Percentiles rank a stretch among this genome's conserved stretches.
phyloP scores from a whole-genome alignment of 2,797 vertebrate genomes.

The Xerus rutilus region DNA sequence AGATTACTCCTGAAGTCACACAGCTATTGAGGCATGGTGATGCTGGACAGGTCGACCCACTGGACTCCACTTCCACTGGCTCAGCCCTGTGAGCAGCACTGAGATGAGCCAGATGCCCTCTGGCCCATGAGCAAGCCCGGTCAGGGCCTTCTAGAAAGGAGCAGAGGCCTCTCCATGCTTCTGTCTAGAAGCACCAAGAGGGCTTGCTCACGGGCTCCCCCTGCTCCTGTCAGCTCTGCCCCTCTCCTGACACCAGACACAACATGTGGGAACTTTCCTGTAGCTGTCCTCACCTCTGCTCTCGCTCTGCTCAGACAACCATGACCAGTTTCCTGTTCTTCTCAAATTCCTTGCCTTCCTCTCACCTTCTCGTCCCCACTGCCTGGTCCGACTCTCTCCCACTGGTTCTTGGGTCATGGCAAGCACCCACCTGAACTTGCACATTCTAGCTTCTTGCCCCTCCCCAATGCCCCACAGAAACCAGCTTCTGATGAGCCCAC shows the following conservation, averaged over 20 bases:
- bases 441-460: background rate
- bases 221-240: background rate
- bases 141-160: background rate
- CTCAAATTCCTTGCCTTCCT: slow-evolving; percentile 16
- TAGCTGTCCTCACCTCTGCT: background rate
- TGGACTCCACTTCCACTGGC: background rate
- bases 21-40: background rate
- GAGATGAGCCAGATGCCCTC: background rate
- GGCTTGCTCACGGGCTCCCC: background rate
- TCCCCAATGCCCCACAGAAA: background rate
- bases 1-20: slow-evolving; percentile 10
- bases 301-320: slow-evolving; percentile 38
- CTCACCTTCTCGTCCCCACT: background rate
- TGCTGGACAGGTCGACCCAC: background rate
- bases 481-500: background rate
- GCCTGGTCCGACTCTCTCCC: background rate
- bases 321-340: background rate
- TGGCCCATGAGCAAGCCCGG: background rate
- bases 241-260: background rate
- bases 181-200: background rate
- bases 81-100: background rate
- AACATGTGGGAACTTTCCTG: background rate
- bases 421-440: background rate
- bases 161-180: background rate
- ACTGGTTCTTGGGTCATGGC: background rate